Base-by-base conservation (phyloP, 2,113 vertebrate species). In the Microcebus murinus region DNA sequence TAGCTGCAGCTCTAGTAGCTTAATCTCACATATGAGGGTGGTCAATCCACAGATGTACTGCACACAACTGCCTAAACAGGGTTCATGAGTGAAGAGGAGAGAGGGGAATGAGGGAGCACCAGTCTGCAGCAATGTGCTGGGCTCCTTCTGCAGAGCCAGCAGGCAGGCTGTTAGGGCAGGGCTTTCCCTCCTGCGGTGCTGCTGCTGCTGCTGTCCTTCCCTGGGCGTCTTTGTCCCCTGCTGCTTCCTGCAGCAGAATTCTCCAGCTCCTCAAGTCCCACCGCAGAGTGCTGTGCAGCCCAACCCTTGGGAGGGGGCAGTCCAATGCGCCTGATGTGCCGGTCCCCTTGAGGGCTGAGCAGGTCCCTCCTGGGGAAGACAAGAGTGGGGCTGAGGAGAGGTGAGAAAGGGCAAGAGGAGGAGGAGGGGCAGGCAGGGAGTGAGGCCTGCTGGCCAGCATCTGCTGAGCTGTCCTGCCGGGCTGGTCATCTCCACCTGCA, bases 111-210 rank as follows among this genome's bases (percentile, higher is more conserved):
- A 65, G 83, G 71, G 80, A 63, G 71, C 27, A 3, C 25, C 1
- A 6, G n/a, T 21, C 59, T 36, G 61, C 80, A 67, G 42, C 45
- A n/a, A 11, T 18, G 15, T 3, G 4, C 45, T 67, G n/a, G 23
- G 8, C 36, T 81, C 77, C 52, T 59, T 59, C 17, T 36, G 4
- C 34, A 57, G 36, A 67, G 52, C 55, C 11, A 27, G 14, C 0
- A 2, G 0, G n/a, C 45, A 7, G 4, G 42, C 11, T 1, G 9
- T 2, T 71, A 18, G 74, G 18, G 14, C 8, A 10, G 34, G 86
- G 45, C 45, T 42, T 14, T 73, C 63, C 29, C 3, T 74, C 42
- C 8, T 74, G 14, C 5, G 1, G 65, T 1, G 42, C 7, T 0
- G 13, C 80, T 1, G 42, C 7, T 0, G 13, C 80, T 34, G 11